phyloP scores from a whole-genome alignment of 2,113 vertebrate species.

The Condylura cristata region DNA sequence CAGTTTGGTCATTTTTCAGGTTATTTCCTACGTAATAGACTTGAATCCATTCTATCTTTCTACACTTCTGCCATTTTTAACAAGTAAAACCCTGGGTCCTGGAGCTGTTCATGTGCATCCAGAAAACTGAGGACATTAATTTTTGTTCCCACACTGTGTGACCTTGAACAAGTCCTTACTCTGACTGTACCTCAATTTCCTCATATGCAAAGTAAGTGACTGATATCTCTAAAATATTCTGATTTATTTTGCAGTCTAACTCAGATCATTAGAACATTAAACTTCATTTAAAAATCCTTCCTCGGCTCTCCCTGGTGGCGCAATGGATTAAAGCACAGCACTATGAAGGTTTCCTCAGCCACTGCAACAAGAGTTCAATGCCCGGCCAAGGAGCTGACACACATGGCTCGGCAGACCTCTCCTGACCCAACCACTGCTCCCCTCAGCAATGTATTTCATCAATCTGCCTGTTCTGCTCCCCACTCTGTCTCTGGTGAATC shows the following conservation, averaged over 20 bases:
- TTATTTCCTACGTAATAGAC: constrained; percentile 68
- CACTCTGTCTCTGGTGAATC: too few relatives aligned
- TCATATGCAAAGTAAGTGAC: constrained; percentile 48
- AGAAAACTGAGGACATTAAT: constrained; percentile 37
- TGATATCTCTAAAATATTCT: constrained; percentile 19
- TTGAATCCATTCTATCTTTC: constrained; percentile 56
- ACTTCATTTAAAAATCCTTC: constrained; percentile 48
- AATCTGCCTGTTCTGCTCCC: too few relatives aligned
- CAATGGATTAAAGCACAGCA: too few relatives aligned
- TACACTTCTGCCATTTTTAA: constrained; percentile 42
- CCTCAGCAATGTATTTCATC: too few relatives aligned
- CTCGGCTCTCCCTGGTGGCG: too few relatives aligned
- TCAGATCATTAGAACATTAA: constrained; percentile 37
- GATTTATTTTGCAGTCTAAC: constrained; percentile 28
- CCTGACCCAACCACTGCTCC: too few relatives aligned
- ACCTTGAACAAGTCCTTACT: constrained; percentile 61
- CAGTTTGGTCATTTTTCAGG: constrained; percentile 62
- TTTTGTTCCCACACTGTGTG: constrained; percentile 9
- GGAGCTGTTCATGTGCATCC: constrained; percentile 11
- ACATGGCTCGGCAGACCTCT: too few relatives aligned
- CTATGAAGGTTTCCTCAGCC: too few relatives aligned
- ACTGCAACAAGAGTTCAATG: too few relatives aligned
- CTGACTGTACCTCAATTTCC: constrained; percentile 6
- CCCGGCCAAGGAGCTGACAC: too few relatives aligned
- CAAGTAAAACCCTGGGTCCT: constrained; percentile 54